Evolutionary conservation across 2,113 vertebrate genomes (phyloP), one percentile per base, ranked within the genome.

Genomic region (Picathartes gymnocephalus): DNA sequence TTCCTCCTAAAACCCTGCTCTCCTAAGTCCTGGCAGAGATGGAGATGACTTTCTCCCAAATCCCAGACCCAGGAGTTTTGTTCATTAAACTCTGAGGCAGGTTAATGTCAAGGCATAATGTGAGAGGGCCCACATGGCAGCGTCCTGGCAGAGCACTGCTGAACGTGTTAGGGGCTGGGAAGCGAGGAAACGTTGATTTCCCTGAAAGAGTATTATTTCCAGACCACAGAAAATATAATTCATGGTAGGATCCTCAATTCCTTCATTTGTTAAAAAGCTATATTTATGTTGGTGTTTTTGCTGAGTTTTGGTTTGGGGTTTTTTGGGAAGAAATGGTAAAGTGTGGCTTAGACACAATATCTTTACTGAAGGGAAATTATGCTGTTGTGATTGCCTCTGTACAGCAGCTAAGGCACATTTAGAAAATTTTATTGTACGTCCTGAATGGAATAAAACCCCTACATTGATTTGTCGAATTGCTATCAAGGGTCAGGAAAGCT

Each of bases 401-500:
- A 53, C 31, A 65, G 80, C 70, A 80, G 39, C 69, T 81, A 81
- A 91, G 60, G 18, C 42, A 60, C n/a, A 28, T 88, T 90, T 88
- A 81, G 74, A 76, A 81, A 88, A 42, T 65, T 92, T 94, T 66
- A 58, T 31, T 76, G 39, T 56, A 39, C 30, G 25, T 74, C 61
- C 45, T 62, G 35, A 81, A 70, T 84, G 28, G 28, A 50, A 76
- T 53, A 86, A 31, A 45, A 19, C 1, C 4, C 33, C 30, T 53
- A 13, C 73, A 42, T 2, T 66, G 68, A 79, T 94, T 88, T 94
- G 57, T 88, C 71, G 86, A 56, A 88, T 56, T 56, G 39, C 61
- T 91, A 11, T 54, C 35, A 31, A 81, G 71, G 71, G 68, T 90
- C 62, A 90, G 81, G 68, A 81, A 86, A 92, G 54, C 78, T 90